phyloP scores from a whole-genome alignment of 2,888 invertebrate species.

The Chydorus sphaericus region DNA sequence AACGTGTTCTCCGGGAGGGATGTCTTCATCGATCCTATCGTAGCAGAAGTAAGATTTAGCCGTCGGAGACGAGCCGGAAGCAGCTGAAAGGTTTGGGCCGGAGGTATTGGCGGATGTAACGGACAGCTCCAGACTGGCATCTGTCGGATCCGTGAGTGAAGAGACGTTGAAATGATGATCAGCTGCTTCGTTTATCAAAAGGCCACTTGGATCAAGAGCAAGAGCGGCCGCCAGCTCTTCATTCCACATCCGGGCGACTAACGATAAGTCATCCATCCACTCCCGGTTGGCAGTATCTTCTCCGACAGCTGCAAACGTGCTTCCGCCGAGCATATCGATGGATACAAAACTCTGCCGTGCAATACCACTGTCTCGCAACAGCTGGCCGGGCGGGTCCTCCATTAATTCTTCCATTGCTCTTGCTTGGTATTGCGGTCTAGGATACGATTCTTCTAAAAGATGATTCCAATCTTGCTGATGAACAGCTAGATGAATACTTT shows the following conservation, averaged over 20 bases:
- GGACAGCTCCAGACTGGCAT: neutral
- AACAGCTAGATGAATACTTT: neutral
- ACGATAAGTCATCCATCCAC: slow-evolving; percentile 2
- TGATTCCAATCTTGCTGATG: slow-evolving; percentile 32
- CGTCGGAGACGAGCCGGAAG: neutral
- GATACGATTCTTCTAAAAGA: slow-evolving; percentile 29
- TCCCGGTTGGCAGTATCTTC: neutral
- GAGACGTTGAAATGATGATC: neutral
- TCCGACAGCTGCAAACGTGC: neutral
- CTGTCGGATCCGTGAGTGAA: neutral
- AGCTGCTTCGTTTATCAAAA: no score
- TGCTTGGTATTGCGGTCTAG: slow-evolving; percentile 21
- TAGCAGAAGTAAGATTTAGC: slow-evolving; percentile 1
- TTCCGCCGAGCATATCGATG: slow-evolving; percentile 10
- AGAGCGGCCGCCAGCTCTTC: slow-evolving; percentile 1
- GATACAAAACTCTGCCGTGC: slow-evolving; percentile 7
- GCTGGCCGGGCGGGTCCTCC: neutral
- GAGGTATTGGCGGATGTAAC: slow-evolving; percentile 1
- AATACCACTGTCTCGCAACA: slow-evolving; percentile 5
- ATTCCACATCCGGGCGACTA: slow-evolving; percentile 2
- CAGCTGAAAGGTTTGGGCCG: neutral
- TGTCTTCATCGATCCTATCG: slow-evolving; percentile 5
- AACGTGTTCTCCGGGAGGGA: neutral
- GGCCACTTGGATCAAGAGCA: neutral
- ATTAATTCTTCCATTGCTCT: neutral